Base-by-base conservation (phyloP, 2,888 invertebrate species). In the Sinotaia quadrata region DNA sequence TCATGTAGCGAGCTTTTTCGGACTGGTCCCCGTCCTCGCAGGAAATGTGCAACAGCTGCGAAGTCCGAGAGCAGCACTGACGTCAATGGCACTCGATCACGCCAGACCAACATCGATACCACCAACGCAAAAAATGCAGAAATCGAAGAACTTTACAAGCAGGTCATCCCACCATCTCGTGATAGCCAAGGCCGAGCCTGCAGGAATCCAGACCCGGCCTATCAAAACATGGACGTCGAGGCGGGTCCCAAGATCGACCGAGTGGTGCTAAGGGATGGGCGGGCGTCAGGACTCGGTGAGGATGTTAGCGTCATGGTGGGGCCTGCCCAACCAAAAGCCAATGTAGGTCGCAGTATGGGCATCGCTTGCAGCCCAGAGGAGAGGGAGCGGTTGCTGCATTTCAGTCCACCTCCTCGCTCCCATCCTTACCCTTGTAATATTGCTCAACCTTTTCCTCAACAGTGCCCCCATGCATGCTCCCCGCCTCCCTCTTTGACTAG, bases 1-100 rank as follows among this genome's bases (percentile, higher is more conserved):
- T 33, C 33, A 31, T 24, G 27, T 27, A 75, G 75, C 54, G 75
- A 75, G 65, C 69, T 75, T 21, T 75, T 75, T 62, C 72, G 75
- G 31, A 72, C 72, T 0, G 75, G 75, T 10, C 75, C 75, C 18
- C 67, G 75, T 18, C 75, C 74, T 4, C 57, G 75, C 33, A 62
- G 69, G 18, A 73, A 73, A 47, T 61, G 33, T 0, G 67, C 31
- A 12, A 56, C 36, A 34, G 70, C 68, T 34, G 41, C 41, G 18
- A 67, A 72, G 34, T 63, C 58, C 10, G 69, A 60, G 52, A 33
- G 65, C 21, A 36, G 60, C 18, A 41, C 41, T 0, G 65, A 65
- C 44, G 41, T 41, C 41, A 41, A 41, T 18, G 37, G 29, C 21
- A 65, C 56, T 44, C 56, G 41, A 33, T 44, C 56, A 31, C 56